Evolutionary conservation across 2,113 vertebrate species (phyloP).

Genomic region (Canis aureus): DNA sequence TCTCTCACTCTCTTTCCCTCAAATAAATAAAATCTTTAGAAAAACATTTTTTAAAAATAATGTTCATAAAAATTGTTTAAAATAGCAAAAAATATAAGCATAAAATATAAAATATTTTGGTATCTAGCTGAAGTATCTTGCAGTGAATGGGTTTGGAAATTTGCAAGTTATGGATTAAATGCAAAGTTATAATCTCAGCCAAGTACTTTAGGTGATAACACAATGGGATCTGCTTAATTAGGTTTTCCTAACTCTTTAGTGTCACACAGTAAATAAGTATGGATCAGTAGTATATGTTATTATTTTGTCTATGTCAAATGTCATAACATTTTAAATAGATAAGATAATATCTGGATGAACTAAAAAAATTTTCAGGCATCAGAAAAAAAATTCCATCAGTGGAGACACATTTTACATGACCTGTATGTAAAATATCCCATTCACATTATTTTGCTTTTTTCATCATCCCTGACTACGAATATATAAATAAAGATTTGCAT

Average conservation of each 20-base stretch:
- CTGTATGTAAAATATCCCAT: background rate
- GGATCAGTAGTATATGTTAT: background rate
- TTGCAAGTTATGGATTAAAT: background rate
- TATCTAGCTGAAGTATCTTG: background rate
- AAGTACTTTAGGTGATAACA: background rate
- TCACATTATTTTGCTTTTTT: background rate
- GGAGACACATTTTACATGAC: background rate
- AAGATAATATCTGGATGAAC: background rate
- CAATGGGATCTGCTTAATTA: background rate
- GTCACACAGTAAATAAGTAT: background rate
- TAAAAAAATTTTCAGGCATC: background rate
- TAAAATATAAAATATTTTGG: background rate
- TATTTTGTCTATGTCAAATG: background rate
- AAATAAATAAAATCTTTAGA: too few species aligned
- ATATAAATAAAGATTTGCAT: background rate
- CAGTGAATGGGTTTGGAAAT: background rate
- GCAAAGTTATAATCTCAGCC: background rate
- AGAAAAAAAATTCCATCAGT: background rate
- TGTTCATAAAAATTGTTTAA: background rate
- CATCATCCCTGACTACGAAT: background rate
- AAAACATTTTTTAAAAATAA: background rate
- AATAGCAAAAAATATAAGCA: background rate
- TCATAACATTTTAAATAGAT: background rate
- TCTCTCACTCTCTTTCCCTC: too few species aligned
- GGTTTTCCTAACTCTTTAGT: background rate